Conservation (phyloP, 1,140 invertebrate genomes). For the Psilanteris sp. region DNA sequence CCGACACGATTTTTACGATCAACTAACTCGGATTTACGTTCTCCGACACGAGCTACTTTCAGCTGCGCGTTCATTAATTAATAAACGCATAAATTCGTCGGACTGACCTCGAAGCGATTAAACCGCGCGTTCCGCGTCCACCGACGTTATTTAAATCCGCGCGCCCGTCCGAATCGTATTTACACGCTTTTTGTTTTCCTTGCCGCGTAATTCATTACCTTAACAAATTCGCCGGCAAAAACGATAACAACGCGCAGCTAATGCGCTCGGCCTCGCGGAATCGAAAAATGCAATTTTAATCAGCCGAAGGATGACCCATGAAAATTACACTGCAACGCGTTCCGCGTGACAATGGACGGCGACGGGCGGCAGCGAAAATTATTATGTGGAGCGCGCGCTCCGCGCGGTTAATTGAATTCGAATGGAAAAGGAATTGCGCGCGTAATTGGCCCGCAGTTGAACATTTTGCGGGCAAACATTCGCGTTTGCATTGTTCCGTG, state of each 20-base stretch:
- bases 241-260: conserved; percentile 2
- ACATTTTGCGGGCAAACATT: conserved; percentile 52
- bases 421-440: conserved; percentile 54
- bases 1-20: no score
- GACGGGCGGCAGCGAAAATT: conserved; percentile 41
- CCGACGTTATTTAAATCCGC: no score
- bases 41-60: no score
- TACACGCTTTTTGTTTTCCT: no score
- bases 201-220: not conserved
- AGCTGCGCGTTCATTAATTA: no score
- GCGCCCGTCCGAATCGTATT: no score
- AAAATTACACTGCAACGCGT: conserved; percentile 41
- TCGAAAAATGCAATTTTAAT: conserved; percentile 13
- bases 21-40: no score
- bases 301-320: not conserved
- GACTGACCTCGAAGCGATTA: no score
- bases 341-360: conserved; percentile 42
- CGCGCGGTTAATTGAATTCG: conserved; percentile 50
- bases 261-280: not conserved
- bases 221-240: not conserved
- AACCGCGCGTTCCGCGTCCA: no score
- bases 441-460: conserved; percentile 49
- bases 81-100: no score
- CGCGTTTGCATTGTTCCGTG: conserved; percentile 40
- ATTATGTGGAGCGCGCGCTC: conserved; percentile 39